Conservation (phyloP, 1,140 invertebrate species). For the Polyergus mexicanus region DNA sequence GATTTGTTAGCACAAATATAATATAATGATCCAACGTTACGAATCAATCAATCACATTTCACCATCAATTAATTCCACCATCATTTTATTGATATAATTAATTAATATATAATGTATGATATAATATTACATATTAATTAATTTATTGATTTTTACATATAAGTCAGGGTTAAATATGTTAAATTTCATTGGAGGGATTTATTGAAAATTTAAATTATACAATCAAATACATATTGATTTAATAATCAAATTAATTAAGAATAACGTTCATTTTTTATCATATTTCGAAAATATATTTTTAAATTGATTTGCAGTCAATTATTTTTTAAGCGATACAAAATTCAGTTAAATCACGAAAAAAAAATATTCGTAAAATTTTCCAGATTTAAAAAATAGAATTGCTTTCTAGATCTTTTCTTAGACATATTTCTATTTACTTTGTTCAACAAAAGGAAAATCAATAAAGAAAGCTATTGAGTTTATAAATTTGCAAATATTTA, state of each 20-base stretch:
- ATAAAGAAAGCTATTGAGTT: conserved; percentile 7
- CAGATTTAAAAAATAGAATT: background rate
- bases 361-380: background rate
- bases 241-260: background rate
- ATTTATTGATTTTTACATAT: background rate
- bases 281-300: background rate
- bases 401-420: conserved; percentile 10
- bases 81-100: background rate
- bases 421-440: conserved; percentile 10
- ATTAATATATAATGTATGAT: background rate
- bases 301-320: background rate
- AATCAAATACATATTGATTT: background rate
- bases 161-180: conserved; percentile 1
- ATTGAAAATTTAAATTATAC: background rate
- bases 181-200: background rate
- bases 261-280: background rate
- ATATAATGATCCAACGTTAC: conserved; percentile 40
- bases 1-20: conserved; percentile 59
- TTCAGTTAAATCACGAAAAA: background rate
- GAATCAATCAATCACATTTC: conserved; percentile 48
- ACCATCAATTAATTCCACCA: background rate
- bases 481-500: conserved; percentile 10
- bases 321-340: background rate
- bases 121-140: background rate
- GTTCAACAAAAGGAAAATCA: background rate